Conservation (phyloP, 2,113 vertebrate species). For the human region GRCh38 chr9:104971501-104972000, state of each 20-base stretch:
- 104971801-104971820: not conserved
- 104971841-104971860: not conserved
- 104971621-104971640: not conserved
- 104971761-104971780: conserved; percentile 23
- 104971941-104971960: not conserved
- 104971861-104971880: not conserved
- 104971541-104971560: not conserved
- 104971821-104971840: not conserved
- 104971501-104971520: not conserved
- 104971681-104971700: not conserved
- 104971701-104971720: not conserved
- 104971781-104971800: conserved; percentile 35
- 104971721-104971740: not conserved
- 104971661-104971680: not conserved
- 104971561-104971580: not conserved
- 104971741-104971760: too few species aligned
- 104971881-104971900: not conserved
- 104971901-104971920: not conserved
- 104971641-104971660: not conserved
- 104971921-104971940: not conserved
- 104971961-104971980: not conserved
- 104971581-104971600: not conserved
- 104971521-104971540: not conserved
- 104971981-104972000: not conserved
- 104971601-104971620: not conserved